A percentile compares a stretch with the other conserved stretches of the same genome.
These are phyloP conservation scores for Yoshiicerus persimilis DNA, from an alignment of 1,140 invertebrate genomes.

Conservation along the genomic window DNA sequence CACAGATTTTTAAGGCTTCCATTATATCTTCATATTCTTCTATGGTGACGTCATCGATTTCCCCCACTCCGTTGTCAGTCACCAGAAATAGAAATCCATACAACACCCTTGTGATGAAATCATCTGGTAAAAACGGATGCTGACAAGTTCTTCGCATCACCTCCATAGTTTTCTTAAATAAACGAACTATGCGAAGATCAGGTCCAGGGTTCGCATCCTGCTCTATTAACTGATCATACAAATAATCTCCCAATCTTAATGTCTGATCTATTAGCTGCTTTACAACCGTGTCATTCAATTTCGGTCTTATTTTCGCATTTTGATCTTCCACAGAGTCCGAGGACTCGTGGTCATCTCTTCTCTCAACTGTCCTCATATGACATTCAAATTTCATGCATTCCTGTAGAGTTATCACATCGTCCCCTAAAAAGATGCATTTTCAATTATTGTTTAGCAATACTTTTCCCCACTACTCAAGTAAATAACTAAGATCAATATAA, in stretches of 20 bases:
- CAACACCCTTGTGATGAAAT: conserved; percentile 28
- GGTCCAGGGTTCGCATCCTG: background rate
- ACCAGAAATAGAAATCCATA: conserved; percentile 40
- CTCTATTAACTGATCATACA: conserved; percentile 27
- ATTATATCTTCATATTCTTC: conserved; percentile 41
- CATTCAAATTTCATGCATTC: background rate
- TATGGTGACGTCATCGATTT: conserved; percentile 23
- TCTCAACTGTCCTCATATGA: background rate
- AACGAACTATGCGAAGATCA: conserved; percentile 25
- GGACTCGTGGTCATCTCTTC: background rate
- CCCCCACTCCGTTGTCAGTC: conserved; percentile 32
- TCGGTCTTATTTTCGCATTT: background rate
- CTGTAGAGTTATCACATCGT: background rate
- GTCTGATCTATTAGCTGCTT: conserved; percentile 30
- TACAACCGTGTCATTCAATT: background rate
- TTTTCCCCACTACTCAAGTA: too few relatives aligned
- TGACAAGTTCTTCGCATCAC: conserved; percentile 31
- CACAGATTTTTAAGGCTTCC: conserved; percentile 30
- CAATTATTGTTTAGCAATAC: background rate
- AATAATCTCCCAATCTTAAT: conserved; percentile 35
- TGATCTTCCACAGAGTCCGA: background rate
- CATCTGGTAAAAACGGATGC: conserved; percentile 27
- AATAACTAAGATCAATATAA: too few relatives aligned
- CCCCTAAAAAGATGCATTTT: background rate
- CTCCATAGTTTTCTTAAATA: conserved; percentile 33